Base-by-base conservation (phyloP, 2,113 vertebrate species). In the Xenopus laevis region DNA sequence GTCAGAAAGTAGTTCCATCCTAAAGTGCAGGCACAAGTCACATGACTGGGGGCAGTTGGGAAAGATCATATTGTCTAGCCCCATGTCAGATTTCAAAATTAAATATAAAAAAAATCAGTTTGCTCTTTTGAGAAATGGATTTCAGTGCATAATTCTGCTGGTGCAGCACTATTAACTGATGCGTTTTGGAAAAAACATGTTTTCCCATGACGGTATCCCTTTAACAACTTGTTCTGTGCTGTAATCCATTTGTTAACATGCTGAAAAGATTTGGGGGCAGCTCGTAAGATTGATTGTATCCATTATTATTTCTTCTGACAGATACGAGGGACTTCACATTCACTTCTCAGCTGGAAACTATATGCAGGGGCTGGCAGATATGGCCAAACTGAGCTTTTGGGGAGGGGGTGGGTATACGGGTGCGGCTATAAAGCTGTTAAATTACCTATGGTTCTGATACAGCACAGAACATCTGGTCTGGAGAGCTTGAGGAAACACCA, bases 301-400 rank as follows among this genome's bases (percentile, higher is more conserved):
- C 92, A 93, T 93, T 93, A 92, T 90, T 91, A 92, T 91, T 92
- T 92, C 92, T 92, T 90, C 88, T 92, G 91, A 92, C 90, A 92
- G 92, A 92, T 92, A 92, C 86, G 91, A 86, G 88, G 90, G 88
- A 92, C 91, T 86, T 91, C 90, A 93, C 88, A 91, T 92, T 93
- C 90, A 91, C 88, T 91, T 91, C 89, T 92, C 92, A 90, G 92
- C 91, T 93, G 91, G 92, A 92, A 93, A 91, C 90, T 91, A 90
- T 91, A 92, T 84, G 88, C 87, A 83, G 90, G 90, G 85, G 6
- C 89, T 90, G 90, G 90, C 91, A 93, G 92, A 90, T 92, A 93
- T 84, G 90, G 88, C 90, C 33, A 89, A 86, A 88, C 89, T 83
- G 88, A 90, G 88, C 86, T 87, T 88, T 86, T 83, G 82, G 69